Percentiles rank a stretch among this genome's conserved stretches.
Evolutionary conservation across 2,797 vertebrate species (phyloP).

Genomic region (Clarias pachynema): DNA sequence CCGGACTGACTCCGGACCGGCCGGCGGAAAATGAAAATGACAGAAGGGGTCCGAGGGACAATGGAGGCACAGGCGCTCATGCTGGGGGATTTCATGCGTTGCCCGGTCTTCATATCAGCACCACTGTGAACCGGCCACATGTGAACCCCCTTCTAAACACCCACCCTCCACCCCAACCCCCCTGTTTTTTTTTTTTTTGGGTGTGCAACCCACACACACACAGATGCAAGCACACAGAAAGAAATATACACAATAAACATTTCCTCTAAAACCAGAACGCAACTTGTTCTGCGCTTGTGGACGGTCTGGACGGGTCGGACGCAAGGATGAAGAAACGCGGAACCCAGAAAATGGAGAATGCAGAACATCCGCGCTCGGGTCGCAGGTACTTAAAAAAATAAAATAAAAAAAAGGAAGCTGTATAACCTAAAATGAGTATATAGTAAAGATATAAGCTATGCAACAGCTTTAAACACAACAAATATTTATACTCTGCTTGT

Average conservation of each 20-base stretch:
- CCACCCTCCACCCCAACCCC: constrained; percentile 51
- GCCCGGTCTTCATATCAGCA: constrained; percentile 79
- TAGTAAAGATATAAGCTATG: constrained; percentile 39
- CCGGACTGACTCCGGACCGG: constrained; percentile 77
- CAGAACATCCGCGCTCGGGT: not conserved
- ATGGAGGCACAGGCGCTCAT: constrained; percentile 78
- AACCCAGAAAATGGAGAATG: not conserved
- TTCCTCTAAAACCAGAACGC: constrained; percentile 11
- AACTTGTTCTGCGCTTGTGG: not conserved
- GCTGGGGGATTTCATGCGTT: constrained; percentile 83
- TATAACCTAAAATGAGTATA: constrained; percentile 21
- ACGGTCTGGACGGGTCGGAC: not conserved
- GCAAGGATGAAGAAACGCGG: not conserved
- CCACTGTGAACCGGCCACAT: constrained; percentile 68
- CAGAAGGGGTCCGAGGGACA: constrained; percentile 81
- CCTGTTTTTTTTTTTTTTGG: constrained; percentile 6
- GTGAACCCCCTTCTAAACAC: constrained; percentile 39
- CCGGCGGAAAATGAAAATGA: constrained; percentile 83
- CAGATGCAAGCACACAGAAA: constrained; percentile 54
- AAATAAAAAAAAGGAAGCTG: not conserved
- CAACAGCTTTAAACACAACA: constrained; percentile 28
- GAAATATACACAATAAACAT: constrained; percentile 29
- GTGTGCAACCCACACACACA: constrained; percentile 42
- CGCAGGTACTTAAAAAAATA: not conserved
- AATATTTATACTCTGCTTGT: constrained; percentile 36